Evolutionary conservation across 2,888 invertebrate genomes (phyloP), one percentile per base, ranked within the genome.

Genomic region (Ochlodes sylvanus): DNA sequence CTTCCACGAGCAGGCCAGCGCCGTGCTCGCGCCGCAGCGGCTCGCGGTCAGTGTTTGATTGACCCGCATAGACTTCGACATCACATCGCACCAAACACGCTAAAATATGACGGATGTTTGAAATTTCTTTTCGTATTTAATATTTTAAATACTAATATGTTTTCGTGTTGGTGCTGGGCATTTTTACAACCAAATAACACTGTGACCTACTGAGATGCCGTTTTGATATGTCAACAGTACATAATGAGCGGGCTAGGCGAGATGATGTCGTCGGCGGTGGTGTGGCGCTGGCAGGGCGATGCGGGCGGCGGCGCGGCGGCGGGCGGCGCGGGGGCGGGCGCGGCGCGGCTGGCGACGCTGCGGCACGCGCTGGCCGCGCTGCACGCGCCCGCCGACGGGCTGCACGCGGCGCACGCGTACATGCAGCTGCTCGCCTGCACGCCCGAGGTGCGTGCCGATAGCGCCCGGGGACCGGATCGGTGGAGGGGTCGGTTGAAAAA

Each of bases 171-270:
- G n/a, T n/a, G n/a, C n/a, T n/a, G n/a, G n/a, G n/a, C n/a, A n/a
- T n/a, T n/a, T n/a, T n/a, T n/a, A n/a, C n/a, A n/a, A n/a, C n/a
- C n/a, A n/a, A n/a, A 27, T 5, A 27, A 27, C 27, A 27, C 5
- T 5, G 5, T 27, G 27, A 27, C 27, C 27, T n/a, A n/a, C n/a
- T n/a, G n/a, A n/a, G n/a, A n/a, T n/a, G n/a, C n/a, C n/a, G n/a
- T n/a, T n/a, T n/a, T n/a, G n/a, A n/a, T n/a, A n/a, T n/a, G n/a
- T n/a, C 44, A 86, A 67, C 94, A 98, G 96, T 98, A 98, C 84
- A 96, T 98, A 72, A 97, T 98, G 89, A 97, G 97, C 88, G 98
- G 98, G 0, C 92, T 99, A 34, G 98, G 98, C 2, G 96, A 96
- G 86, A 93, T 97, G 81, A 95, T 97, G 85, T 95, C 97, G 0